Base-by-base conservation (phyloP, 2,797 vertebrate species). In the Gymnoscopelus braueri region DNA sequence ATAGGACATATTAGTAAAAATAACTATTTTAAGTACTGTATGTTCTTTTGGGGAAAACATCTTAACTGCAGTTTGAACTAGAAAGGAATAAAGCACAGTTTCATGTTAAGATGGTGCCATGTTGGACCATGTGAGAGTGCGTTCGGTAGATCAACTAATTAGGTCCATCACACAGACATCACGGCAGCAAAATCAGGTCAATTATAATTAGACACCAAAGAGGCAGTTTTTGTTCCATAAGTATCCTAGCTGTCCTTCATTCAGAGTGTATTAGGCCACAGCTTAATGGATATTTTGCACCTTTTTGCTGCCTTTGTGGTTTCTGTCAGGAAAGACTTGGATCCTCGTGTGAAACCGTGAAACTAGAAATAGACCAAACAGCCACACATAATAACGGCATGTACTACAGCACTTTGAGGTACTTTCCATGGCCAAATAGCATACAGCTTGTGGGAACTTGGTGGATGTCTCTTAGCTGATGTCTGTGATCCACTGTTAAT, bases 131-230 rank as follows among this genome's bases (percentile, higher is more conserved):
- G 56, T 62, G 65, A 5, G 14, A 63, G 3, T 14, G 19, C 59
- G 49, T 65, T 66, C 68, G 48, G 75, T 59, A 47, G 50, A 74
- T 83, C 61, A 72, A 75, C 8, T 44, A 70, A 74, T 65, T 47
- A 24, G 60, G 35, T 75, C 70, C 80, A 69, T 65, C 39, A 44
- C 39, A 44, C 39, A 39, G 5, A 39, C 35, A 39, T 29, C 5
- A 74, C 68, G 72, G 15, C 70, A 78, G 57, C 19, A 49, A 58
- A 64, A 76, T 13, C 67, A 69, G 26, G 78, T 77, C 51, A 71
- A 53, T 53, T 54, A 1, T 58, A 68, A 80, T 67, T 67, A 64
- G 60, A 70, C 70, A 57, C 50, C 68, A 82, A 54, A 65, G 9
- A 75, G 57, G 69, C n/a, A 50, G 65, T 63, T 73, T 59, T 66